phyloP scores from a whole-genome alignment of 2,888 invertebrate species.

The Meiosimyza platycephala region DNA sequence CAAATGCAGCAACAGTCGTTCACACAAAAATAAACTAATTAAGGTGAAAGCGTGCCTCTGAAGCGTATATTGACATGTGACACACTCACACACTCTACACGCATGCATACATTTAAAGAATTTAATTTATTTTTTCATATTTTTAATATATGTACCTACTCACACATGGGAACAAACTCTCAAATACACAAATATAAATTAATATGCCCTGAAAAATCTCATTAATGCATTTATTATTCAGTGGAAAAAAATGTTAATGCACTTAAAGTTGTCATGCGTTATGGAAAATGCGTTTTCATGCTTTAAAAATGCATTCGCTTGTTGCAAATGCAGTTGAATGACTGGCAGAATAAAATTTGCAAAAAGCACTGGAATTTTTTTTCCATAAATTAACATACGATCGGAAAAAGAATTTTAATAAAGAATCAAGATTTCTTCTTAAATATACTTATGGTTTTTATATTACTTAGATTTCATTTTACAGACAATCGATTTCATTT shows the following conservation, averaged over 20 bases:
- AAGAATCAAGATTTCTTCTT: too few species aligned
- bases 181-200: background rate
- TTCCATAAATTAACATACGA: too few species aligned
- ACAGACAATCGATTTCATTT: too few species aligned
- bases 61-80: constrained; percentile 33
- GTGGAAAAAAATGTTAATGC: too few species aligned
- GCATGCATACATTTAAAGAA: background rate
- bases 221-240: background rate
- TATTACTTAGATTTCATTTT: too few species aligned
- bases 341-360: background rate
- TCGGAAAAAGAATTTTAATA: too few species aligned
- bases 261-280: background rate
- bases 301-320: background rate
- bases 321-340: background rate
- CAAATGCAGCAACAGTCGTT: constrained; percentile 24
- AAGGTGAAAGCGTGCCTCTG: constrained; percentile 31
- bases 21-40: constrained; percentile 26
- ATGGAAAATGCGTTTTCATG: background rate
- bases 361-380: too few species aligned
- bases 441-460: too few species aligned
- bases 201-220: background rate
- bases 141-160: background rate
- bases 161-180: background rate
- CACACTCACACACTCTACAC: constrained; percentile 17
- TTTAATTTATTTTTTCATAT: background rate